Evolutionary conservation across 2,797 vertebrate genomes (phyloP), one percentile per base, ranked within the genome.

Genomic region (Mallotus villosus): DNA sequence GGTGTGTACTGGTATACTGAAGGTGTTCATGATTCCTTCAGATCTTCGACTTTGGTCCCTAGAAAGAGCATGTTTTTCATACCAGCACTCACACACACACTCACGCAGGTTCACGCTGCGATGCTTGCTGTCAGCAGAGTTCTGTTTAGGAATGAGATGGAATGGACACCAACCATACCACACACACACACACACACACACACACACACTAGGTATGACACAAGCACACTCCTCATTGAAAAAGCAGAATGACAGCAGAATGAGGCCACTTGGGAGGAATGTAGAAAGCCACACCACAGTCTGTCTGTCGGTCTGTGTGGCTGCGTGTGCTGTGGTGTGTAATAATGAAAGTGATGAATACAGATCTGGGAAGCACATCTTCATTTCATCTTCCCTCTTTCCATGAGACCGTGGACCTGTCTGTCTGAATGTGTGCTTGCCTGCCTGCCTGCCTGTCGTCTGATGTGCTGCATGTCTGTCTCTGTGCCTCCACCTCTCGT

Each of bases 31-130:
- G 4, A 34, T 34, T 34, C 32, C 32, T 29, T 29, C 29, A 29
- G 5, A 7, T 34, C 32, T 34, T 34, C 0, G 32, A 34, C 32
- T 34, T 34, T 7, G 32, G 32, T 34, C 32, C 6, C 6, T 34
- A 6, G 32, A 34, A 34, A 34, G 32, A 27, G 2, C 25, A 27
- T 62, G 24, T 63, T 11, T 63, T n/a, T 22, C 21, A 12, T 25
- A 69, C 4, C 71, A 70, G 68, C 49, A 66, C 41, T 65, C 25
- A 73, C 37, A 72, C 76, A 76, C 60, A 63, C 1, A 68, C 55
- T 14, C 1, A 49, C 41, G 29, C 14, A 72, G 17, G 5, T 34
- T 34, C 0, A 34, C 32, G 32, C 32, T 34, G 1, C 5, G 32
- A 34, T 34, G 32, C 32, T 34, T 34, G 32, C 4, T 34, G 32